A percentile compares a stretch with the other conserved stretches of the same genome.
phyloP scores from a whole-genome alignment of 2,113 vertebrate species.

The Diphyllodes magnificus region DNA sequence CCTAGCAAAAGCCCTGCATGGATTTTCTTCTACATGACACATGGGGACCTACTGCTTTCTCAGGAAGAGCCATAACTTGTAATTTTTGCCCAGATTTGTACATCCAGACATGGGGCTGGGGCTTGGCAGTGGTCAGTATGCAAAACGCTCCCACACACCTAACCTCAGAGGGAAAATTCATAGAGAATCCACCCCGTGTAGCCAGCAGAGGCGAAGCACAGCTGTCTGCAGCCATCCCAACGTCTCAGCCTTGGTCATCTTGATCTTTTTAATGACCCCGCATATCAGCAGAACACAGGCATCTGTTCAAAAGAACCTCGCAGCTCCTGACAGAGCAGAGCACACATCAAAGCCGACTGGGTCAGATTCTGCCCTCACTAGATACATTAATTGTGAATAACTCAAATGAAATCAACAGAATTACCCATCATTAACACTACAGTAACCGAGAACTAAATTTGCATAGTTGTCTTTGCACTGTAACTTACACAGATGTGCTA shows the following conservation, averaged over 20 bases:
- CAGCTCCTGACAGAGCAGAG: conserved; percentile 55
- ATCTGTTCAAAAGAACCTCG: conserved; percentile 56
- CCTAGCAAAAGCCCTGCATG: background rate
- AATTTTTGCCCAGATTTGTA: background rate
- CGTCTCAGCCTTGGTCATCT: conserved; percentile 53
- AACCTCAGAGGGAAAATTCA: conserved; percentile 2
- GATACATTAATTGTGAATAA: conserved; percentile 19
- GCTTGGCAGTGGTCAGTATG: conserved; percentile 25
- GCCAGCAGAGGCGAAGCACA: background rate
- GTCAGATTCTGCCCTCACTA: conserved; percentile 20
- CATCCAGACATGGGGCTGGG: background rate
- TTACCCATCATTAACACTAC: background rate
- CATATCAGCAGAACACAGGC: conserved; percentile 21
- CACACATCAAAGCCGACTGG: conserved; percentile 44
- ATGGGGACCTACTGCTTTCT: background rate
- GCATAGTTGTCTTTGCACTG: background rate
- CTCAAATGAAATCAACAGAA: conserved; percentile 30
- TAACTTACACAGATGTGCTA: background rate
- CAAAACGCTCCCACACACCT: background rate
- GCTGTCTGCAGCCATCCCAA: conserved; percentile 29
- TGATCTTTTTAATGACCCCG: conserved; percentile 57
- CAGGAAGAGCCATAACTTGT: background rate
- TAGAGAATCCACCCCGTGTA: background rate
- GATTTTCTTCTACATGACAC: background rate
- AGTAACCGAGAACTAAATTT: background rate